Evolutionary conservation across 2,888 invertebrate genomes (phyloP).

Genomic region (Diarsia rubi): DNA sequence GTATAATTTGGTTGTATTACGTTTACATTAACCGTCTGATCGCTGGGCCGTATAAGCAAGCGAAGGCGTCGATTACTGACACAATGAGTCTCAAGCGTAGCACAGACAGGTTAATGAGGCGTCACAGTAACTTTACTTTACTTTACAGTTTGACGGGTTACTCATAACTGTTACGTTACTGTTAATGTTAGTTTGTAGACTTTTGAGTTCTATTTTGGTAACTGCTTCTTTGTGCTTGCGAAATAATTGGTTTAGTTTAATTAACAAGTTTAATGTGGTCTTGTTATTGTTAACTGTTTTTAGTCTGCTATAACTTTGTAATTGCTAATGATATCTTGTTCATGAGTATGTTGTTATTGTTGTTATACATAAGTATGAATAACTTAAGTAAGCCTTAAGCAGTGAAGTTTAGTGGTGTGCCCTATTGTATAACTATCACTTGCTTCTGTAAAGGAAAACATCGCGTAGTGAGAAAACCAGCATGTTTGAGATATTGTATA

Average conservation of each 20-base stretch:
- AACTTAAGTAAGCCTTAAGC: too few relatives aligned
- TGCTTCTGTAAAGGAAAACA: too few relatives aligned
- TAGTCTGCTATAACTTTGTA: not conserved
- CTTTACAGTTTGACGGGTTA: constrained; percentile 57
- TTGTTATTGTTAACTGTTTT: constrained; percentile 7
- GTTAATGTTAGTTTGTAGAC: constrained; percentile 47
- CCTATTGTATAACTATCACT: too few relatives aligned
- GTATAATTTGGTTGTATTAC: constrained; percentile 45
- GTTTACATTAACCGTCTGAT: constrained; percentile 46
- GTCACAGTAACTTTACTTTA: constrained; percentile 56
- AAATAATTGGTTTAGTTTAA: constrained; percentile 27
- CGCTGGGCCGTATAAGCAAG: constrained; percentile 57
- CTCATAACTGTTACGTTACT: constrained; percentile 62
- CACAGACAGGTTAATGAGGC: constrained; percentile 69
- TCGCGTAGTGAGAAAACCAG: too few relatives aligned
- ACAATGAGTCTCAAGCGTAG: constrained; percentile 64
- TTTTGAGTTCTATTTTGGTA: constrained; percentile 32
- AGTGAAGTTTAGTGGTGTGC: too few relatives aligned
- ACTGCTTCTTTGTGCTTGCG: constrained; percentile 8
- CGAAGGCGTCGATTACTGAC: constrained; percentile 67
- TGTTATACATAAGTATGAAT: too few relatives aligned
- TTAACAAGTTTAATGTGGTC: constrained; percentile 17
- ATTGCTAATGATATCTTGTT: too few relatives aligned
- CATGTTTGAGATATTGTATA: too few relatives aligned
- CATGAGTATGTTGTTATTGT: too few relatives aligned